Conservation (phyloP, 1,140 invertebrate species). For the Bilobella aurantiaca region DNA sequence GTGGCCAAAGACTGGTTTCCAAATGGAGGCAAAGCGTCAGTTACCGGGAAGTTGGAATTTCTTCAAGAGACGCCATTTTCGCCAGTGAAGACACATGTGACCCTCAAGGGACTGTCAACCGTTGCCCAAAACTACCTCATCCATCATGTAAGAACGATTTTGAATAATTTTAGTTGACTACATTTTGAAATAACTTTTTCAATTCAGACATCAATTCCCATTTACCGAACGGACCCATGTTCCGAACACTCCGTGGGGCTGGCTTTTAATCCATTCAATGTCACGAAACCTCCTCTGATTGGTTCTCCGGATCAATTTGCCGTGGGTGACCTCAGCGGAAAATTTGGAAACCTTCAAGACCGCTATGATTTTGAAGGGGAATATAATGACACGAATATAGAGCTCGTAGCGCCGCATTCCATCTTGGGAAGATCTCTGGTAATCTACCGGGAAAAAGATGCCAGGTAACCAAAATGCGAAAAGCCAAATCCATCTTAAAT, state of each 20-base stretch:
- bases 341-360: slow-evolving; percentile 57
- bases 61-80: slow-evolving; percentile 73
- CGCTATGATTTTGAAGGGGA: slow-evolving; percentile 46
- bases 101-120: slow-evolving; percentile 59
- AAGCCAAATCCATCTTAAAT: neutral
- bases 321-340: slow-evolving; percentile 80
- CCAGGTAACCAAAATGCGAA: slow-evolving; percentile 41
- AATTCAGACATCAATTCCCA: slow-evolving; percentile 30
- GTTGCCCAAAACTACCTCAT: slow-evolving; percentile 65
- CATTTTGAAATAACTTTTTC: slow-evolving; percentile 6
- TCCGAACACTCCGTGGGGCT: slow-evolving; percentile 66
- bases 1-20: slow-evolving; percentile 77
- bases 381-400: slow-evolving; percentile 73
- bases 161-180: neutral
- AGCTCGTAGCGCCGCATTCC: slow-evolving; percentile 69
- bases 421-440: slow-evolving; percentile 80
- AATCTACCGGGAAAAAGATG: slow-evolving; percentile 57
- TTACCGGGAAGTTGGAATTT: slow-evolving; percentile 51
- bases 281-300: slow-evolving; percentile 52
- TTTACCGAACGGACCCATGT: slow-evolving; percentile 45
- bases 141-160: slow-evolving; percentile 54
- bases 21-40: slow-evolving; percentile 53
- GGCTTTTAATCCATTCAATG: slow-evolving; percentile 68
- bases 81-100: slow-evolving; percentile 63
- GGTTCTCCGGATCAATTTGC: slow-evolving; percentile 74